Evolutionary conservation across 2,113 vertebrate genomes (phyloP).

Genomic region (Colistium nudipinnis): DNA sequence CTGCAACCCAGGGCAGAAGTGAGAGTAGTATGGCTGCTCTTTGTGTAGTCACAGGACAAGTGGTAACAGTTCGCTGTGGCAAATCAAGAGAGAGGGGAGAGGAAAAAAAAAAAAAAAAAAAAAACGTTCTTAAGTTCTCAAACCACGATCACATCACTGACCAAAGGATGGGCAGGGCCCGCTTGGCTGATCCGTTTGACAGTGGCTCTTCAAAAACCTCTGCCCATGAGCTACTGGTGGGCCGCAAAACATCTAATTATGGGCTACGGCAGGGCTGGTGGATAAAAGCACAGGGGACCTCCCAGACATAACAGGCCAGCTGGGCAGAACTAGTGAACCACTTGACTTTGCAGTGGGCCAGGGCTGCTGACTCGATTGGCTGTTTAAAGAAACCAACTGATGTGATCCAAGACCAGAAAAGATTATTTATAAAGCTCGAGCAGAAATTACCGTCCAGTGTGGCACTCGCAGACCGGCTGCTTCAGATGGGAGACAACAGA

Average conservation of each 20-base stretch:
- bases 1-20: slow-evolving; percentile 73
- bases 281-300: slow-evolving; percentile 68
- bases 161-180: slow-evolving; percentile 56
- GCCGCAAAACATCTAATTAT: slow-evolving; percentile 76
- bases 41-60: slow-evolving; percentile 69
- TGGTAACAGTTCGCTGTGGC: slow-evolving; percentile 32
- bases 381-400: slow-evolving; percentile 58
- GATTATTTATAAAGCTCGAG: slow-evolving; percentile 68
- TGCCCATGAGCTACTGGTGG: slow-evolving; percentile 61
- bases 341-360: slow-evolving; percentile 57
- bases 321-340: slow-evolving; percentile 57
- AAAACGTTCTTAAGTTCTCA: too few species aligned
- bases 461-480: slow-evolving; percentile 34
- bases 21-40: slow-evolving; percentile 73
- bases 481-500: slow-evolving; percentile 11
- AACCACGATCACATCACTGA: slow-evolving; percentile 54
- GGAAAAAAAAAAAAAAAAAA: too few species aligned
- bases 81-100: slow-evolving; percentile 2
- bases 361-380: slow-evolving; percentile 57
- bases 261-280: slow-evolving; percentile 49
- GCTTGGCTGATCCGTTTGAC: slow-evolving; percentile 41
- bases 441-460: slow-evolving; percentile 53
- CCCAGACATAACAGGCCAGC: slow-evolving; percentile 73
- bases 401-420: slow-evolving; percentile 62
- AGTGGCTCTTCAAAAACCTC: slow-evolving; percentile 31